phyloP scores from a whole-genome alignment of 2,113 vertebrate species.

The Dipodomys spectabilis region DNA sequence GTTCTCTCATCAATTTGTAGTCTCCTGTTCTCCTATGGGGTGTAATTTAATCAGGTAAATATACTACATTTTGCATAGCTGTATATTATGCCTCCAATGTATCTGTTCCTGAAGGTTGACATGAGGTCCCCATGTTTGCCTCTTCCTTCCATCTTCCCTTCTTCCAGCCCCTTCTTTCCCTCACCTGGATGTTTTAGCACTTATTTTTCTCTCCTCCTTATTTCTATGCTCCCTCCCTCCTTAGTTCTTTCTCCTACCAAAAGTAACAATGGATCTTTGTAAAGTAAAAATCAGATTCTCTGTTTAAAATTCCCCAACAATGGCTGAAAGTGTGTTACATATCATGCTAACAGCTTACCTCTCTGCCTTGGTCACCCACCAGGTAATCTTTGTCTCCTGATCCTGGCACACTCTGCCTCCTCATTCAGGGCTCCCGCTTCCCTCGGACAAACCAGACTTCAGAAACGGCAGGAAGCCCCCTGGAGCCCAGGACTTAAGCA shows the following conservation, averaged over 20 bases:
- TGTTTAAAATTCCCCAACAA: neutral
- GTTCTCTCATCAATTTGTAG: neutral
- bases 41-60: neutral
- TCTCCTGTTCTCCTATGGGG: neutral
- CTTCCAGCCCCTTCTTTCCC: neutral
- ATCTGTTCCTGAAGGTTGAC: too few relatives aligned
- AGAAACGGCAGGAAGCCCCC: neutral
- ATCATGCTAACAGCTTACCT: neutral
- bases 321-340: accelerated
- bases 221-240: neutral
- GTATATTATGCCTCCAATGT: too few relatives aligned
- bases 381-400: too few relatives aligned
- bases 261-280: neutral
- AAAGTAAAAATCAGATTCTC: neutral
- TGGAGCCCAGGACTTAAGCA: neutral
- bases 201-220: neutral
- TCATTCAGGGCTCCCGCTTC: neutral
- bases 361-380: neutral
- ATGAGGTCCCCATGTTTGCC: too few relatives aligned
- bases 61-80: too few relatives aligned
- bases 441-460: neutral
- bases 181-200: neutral
- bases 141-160: too few relatives aligned
- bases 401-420: accelerated
- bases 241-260: neutral